Evolutionary conservation across 2,113 vertebrate genomes (phyloP).

Genomic region (Odocoileus virginianus): DNA sequence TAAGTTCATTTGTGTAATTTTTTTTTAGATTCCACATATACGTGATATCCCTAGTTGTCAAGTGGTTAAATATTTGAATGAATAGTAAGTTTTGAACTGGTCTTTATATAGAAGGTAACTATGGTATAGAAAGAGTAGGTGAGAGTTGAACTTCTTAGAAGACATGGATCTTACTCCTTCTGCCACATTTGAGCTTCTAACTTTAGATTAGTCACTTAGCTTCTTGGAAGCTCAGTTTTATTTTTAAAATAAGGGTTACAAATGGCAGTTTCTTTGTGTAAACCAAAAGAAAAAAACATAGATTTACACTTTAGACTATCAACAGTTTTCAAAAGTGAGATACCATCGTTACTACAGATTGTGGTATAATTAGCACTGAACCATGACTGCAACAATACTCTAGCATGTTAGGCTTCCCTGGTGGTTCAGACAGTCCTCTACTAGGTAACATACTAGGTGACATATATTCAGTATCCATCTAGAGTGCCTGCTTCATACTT

Average conservation of each 20-base stretch:
- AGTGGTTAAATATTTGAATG: background rate
- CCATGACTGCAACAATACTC: background rate
- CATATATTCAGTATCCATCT: background rate
- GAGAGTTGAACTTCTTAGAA: background rate
- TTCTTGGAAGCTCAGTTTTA: background rate
- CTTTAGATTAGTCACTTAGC: background rate
- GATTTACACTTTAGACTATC: background rate
- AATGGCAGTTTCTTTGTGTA: background rate
- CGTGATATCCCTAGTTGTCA: background rate
- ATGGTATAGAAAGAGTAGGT: background rate
- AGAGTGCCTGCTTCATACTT: background rate
- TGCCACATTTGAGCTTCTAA: background rate
- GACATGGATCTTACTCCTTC: background rate
- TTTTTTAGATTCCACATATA: background rate
- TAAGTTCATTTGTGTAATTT: background rate
- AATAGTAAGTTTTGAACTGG: background rate
- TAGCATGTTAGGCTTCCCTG: background rate
- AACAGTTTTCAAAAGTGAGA: background rate
- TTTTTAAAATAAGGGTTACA: background rate
- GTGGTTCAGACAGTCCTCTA: background rate
- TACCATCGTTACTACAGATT: background rate
- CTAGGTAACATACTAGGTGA: background rate
- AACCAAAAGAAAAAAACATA: background rate
- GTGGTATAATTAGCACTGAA: background rate
- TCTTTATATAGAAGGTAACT: background rate